Conservation (phyloP, 1,140 invertebrate genomes). For the Aphis craccivora region DNA sequence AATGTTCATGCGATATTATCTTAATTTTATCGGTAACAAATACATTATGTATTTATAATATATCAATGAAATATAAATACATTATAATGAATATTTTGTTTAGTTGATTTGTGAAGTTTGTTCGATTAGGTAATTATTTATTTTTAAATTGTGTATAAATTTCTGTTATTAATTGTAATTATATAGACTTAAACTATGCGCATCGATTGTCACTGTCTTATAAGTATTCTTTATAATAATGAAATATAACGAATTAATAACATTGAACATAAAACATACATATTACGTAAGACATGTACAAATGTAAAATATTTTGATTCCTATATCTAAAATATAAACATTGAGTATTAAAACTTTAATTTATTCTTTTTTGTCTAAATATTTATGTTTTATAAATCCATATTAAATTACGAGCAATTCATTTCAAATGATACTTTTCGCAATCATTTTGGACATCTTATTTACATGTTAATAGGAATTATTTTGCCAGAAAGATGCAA, state of each 20-base stretch:
- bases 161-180: neutral
- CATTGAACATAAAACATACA: neutral
- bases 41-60: neutral
- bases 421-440: neutral
- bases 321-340: neutral
- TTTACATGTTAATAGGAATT: neutral
- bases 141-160: neutral
- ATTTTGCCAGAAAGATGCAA: neutral
- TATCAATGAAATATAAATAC: neutral
- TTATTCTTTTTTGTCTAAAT: neutral
- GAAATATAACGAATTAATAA: neutral
- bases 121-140: neutral
- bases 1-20: neutral
- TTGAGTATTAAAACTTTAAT: neutral
- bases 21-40: neutral
- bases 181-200: neutral
- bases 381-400: slow-evolving; percentile 3
- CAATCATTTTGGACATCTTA: slow-evolving; percentile 9
- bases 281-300: neutral
- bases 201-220: neutral
- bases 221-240: neutral
- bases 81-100: neutral
- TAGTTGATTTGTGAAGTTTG: neutral
- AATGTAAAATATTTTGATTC: neutral
- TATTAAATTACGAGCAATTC: neutral